These are phyloP conservation scores for Zaprionus lineosus DNA, from an alignment of 2,888 invertebrate genomes.

Conservation along the genomic window DNA sequence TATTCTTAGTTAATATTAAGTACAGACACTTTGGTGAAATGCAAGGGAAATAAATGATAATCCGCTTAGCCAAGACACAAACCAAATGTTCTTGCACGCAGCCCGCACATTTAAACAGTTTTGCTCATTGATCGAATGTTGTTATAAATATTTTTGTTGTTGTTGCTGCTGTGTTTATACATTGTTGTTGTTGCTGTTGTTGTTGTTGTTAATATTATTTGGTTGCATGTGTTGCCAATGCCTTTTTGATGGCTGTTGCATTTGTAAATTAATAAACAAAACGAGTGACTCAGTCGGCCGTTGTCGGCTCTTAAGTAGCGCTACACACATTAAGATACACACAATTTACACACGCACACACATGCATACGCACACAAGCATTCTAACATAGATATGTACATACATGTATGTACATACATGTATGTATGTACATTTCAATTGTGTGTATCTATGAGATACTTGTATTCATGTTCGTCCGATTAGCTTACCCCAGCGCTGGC, in stretches of 20 bases:
- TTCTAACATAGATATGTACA: neutral
- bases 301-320: constrained; percentile 37
- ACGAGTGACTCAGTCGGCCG: constrained; percentile 37
- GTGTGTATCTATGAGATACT: constrained; percentile 56
- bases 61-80: constrained; percentile 29
- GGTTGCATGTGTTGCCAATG: constrained; percentile 54
- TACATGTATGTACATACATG: neutral
- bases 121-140: constrained; percentile 1
- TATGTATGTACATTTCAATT: too few relatives aligned
- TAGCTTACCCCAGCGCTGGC: constrained; percentile 49
- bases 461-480: constrained; percentile 44
- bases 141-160: neutral
- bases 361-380: neutral
- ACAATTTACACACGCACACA: neutral
- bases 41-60: too few relatives aligned
- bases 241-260: constrained; percentile 42
- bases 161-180: constrained; percentile 1
- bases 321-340: neutral
- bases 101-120: constrained; percentile 30
- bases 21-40: too few relatives aligned
- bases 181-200: neutral
- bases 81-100: constrained; percentile 18
- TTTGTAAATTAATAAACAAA: constrained; percentile 55
- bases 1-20: too few relatives aligned
- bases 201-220: constrained; percentile 1